A percentile compares a stretch with the other conserved stretches of the same genome.
These are phyloP conservation scores for Glaucopsyche alexis DNA, from an alignment of 2,888 invertebrate species.

Conservation along the genomic window DNA sequence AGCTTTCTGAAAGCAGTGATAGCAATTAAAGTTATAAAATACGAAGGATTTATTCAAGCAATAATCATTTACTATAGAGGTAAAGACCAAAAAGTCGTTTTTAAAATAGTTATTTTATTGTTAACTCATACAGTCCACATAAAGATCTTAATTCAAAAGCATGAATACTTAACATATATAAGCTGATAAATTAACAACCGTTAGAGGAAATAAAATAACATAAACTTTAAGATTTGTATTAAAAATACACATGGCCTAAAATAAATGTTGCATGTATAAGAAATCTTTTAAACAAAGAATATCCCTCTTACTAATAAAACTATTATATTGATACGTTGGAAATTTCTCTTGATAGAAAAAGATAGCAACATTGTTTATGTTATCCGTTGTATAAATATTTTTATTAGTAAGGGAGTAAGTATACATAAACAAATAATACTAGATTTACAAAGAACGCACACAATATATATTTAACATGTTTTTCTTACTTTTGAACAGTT, in stretches of 20 bases:
- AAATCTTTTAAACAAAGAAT: neutral
- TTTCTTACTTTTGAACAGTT: neutral
- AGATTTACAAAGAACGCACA: neutral
- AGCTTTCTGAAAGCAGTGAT: conserved; percentile 84
- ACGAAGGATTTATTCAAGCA: neutral
- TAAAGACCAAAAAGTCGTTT: conserved; percentile 6
- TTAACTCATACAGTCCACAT: conserved; percentile 57
- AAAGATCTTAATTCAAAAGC: conserved; percentile 28
- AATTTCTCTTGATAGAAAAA: too few relatives aligned
- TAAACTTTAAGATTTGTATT: neutral
- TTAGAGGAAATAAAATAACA: conserved; percentile 7
- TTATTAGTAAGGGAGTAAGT: too few relatives aligned
- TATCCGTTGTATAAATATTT: too few relatives aligned
- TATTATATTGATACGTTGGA: too few relatives aligned
- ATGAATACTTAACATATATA: conserved; percentile 30
- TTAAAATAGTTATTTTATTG: conserved; percentile 60
- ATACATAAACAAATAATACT: conserved; percentile 9
- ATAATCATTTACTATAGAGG: neutral
- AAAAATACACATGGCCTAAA: conserved; percentile 6
- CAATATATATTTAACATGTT: conserved; percentile 1
- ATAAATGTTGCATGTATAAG: conserved; percentile 2
- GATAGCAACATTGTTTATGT: too few relatives aligned
- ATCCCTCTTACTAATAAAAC: too few relatives aligned
- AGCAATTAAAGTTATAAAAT: conserved; percentile 61
- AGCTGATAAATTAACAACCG: conserved; percentile 22